These are phyloP conservation scores for Monopterus albus DNA, from an alignment of 2,113 vertebrate species.

Conservation along the genomic window DNA sequence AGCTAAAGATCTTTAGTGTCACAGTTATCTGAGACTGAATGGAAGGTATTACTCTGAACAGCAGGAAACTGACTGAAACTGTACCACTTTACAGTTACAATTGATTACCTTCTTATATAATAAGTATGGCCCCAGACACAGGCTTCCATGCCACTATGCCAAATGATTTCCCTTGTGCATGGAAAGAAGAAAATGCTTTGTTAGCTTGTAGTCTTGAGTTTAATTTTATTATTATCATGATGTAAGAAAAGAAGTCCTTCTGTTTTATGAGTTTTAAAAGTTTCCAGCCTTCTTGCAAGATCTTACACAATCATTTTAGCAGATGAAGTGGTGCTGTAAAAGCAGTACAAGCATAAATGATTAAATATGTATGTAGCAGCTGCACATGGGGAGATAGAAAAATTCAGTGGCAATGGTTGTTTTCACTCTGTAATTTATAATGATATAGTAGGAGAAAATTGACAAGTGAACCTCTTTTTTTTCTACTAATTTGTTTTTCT, in stretches of 20 bases:
- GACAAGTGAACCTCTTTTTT: neutral
- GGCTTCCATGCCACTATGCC: too few relatives aligned
- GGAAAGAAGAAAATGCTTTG: neutral
- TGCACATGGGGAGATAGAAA: neutral
- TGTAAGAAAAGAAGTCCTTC: neutral
- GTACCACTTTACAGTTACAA: neutral
- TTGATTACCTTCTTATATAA: neutral
- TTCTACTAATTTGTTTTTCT: slow-evolving; percentile 8
- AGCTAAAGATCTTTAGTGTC: neutral
- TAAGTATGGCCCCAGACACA: neutral
- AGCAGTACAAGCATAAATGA: neutral
- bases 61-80: too few relatives aligned
- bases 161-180: too few relatives aligned
- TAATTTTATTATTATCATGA: neutral
- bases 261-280: neutral
- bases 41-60: neutral
- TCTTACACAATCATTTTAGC: neutral
- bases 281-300: neutral
- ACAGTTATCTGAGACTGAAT: neutral
- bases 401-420: neutral
- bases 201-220: neutral
- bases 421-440: neutral
- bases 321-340: neutral
- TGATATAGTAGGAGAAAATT: neutral
- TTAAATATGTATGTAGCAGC: slow-evolving; percentile 31